Conservation (phyloP, 1,140 invertebrate genomes). For the Microvelia longipes region DNA sequence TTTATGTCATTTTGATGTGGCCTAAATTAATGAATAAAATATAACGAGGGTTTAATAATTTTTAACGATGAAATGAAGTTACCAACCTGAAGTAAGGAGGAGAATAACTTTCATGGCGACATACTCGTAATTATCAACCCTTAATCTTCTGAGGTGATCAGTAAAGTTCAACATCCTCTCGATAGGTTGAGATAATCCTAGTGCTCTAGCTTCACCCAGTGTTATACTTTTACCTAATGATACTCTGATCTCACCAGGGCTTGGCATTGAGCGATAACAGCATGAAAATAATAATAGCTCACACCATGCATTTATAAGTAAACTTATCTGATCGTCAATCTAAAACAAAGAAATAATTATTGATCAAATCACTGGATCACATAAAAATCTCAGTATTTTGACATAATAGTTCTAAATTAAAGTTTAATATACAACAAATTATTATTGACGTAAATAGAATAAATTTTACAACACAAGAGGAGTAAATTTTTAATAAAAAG, state of each 20-base stretch:
- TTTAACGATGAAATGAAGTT: too few relatives aligned
- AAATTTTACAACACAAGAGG: too few relatives aligned
- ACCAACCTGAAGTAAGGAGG: constrained; percentile 83
- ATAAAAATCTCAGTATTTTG: constrained; percentile 9
- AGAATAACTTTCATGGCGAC: constrained; percentile 92
- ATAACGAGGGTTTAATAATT: too few relatives aligned
- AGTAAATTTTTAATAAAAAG: too few relatives aligned
- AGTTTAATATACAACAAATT: neutral
- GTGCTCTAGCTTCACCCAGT: constrained; percentile 51
- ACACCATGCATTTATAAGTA: constrained; percentile 95
- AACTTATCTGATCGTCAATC: constrained; percentile 91
- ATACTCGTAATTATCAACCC: constrained; percentile 93
- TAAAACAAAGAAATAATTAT: constrained; percentile 32
- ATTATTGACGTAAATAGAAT: too few relatives aligned
- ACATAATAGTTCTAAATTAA: neutral
- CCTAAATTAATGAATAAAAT: too few relatives aligned
- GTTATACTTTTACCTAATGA: constrained; percentile 60
- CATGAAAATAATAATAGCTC: constrained; percentile 84
- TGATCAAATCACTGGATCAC: constrained; percentile 9
- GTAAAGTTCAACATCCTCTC: constrained; percentile 88
- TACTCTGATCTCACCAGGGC: constrained; percentile 71
- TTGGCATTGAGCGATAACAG: constrained; percentile 73
- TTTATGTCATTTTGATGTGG: too few relatives aligned
- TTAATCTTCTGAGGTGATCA: constrained; percentile 70
- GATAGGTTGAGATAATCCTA: constrained; percentile 63